Base-by-base conservation (phyloP, 1,140 invertebrate species). In the Ericerus pela region DNA sequence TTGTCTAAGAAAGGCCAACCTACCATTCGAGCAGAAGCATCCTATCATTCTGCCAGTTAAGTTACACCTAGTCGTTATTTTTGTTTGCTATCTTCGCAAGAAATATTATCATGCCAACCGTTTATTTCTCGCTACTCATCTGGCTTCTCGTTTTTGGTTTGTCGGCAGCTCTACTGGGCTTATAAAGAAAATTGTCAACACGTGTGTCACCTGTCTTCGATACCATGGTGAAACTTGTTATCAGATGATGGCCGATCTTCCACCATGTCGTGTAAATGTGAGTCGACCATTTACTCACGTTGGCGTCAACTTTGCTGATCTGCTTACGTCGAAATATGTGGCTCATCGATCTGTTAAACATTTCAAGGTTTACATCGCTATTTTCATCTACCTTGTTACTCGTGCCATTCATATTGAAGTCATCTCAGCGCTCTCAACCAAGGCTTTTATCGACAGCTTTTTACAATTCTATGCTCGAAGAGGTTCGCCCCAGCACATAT, bases 351-450 rank as follows among this genome's bases (percentile, higher is more conserved):
- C 63, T 26, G 55, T 57, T 22, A 60, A 59, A 6, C 55, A 53
- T 18, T 18, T 60, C 8, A 74, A 74, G 56, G 62, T 59, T 2
- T 73, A 72, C 56, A 52, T 72, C 12, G 64, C 61, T 18, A 1
- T 73, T 11, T 74, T 73, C 57, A 65, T 72, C 4, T 74, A 70
- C 55, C 65, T 71, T n/a, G 36, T 59, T 1, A 70, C 69, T 2
- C 65, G 63, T 51, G 71, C 68, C 2, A 55, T 72, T 26, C 71
- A 73, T 56, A 56, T 75, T 10, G 70, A 74, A 58, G 26, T 70
- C 0, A 68, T 72, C 0, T 61, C 63, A 0, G 60, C 67, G 59
- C 47, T 73, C 6, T 61, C 66, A 1, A 64, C 70, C 1, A 63
- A 69, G 41, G 60, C 60, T 1, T 73, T 74, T 51, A 54, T 72